Evolutionary conservation across 2,113 vertebrate species (phyloP).

Genomic region (Dendropsophus ebraccatus): DNA sequence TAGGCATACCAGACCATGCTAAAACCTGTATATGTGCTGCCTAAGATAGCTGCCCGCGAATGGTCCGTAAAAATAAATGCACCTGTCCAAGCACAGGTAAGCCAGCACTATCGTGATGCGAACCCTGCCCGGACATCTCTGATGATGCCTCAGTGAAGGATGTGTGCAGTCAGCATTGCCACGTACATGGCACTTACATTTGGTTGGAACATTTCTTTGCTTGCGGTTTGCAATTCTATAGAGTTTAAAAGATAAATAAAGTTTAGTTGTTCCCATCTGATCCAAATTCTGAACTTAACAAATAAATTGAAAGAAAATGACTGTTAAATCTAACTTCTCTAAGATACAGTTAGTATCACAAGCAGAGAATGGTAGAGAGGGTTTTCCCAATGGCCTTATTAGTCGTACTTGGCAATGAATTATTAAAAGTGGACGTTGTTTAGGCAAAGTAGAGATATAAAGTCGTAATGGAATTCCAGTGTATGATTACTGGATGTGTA

Average conservation of each 20-base stretch:
- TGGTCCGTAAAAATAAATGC: no score
- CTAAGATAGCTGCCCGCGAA: no score
- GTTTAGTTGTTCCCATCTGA: neutral
- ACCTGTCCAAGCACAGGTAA: no score
- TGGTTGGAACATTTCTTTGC: neutral
- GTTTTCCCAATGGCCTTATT: neutral
- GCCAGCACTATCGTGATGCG: no score
- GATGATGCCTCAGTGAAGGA: no score
- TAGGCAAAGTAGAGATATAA: conserved; percentile 38
- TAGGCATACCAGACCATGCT: no score
- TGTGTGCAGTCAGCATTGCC: no score
- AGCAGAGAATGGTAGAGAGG: neutral
- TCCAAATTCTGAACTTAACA: neutral
- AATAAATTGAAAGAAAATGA: neutral
- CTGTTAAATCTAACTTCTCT: neutral
- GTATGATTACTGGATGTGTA: conserved; percentile 29
- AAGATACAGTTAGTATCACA: neutral
- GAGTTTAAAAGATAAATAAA: neutral
- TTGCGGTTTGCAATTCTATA: neutral
- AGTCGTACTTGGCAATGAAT: neutral
- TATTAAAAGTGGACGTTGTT: conserved; percentile 33
- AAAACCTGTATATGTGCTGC: no score
- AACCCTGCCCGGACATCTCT: no score
- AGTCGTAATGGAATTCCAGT: conserved; percentile 26
- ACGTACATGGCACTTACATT: neutral